Percentiles rank a stretch among this genome's conserved stretches.
These are phyloP conservation scores for Xestia c-nigrum DNA, from an alignment of 2,888 invertebrate species.

Conservation along the genomic window DNA sequence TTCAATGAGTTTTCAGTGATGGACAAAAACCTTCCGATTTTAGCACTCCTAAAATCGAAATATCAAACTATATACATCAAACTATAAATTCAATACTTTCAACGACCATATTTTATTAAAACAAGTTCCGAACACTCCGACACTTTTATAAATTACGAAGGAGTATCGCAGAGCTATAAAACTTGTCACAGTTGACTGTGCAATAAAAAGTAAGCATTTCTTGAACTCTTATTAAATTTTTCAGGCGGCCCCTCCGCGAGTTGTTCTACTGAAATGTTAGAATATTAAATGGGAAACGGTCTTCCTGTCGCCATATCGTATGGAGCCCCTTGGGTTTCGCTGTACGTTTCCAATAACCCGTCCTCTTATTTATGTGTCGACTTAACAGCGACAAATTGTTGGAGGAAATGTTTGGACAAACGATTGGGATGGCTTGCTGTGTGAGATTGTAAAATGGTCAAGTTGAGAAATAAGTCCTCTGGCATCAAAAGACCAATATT, in stretches of 20 bases:
- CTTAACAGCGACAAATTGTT: conserved; percentile 53
- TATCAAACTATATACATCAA: background rate
- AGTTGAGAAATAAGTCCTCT: background rate
- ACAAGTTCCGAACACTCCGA: conserved; percentile 35
- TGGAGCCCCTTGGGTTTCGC: conserved; percentile 51
- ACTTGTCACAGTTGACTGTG: conserved; percentile 65
- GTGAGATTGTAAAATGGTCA: background rate
- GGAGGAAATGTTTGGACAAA: conserved; percentile 44
- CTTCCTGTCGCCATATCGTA: conserved; percentile 56
- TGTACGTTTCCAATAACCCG: conserved; percentile 54
- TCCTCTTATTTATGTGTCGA: conserved; percentile 58
- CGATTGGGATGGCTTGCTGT: background rate
- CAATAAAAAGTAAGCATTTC: conserved; percentile 70
- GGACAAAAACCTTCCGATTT: no score
- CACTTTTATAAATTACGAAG: conserved; percentile 51
- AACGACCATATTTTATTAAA: conserved; percentile 19
- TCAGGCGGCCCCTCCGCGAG: conserved; percentile 62
- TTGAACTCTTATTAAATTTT: conserved; percentile 70
- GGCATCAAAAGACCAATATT: background rate
- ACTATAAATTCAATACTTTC: conserved; percentile 4
- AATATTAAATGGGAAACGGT: conserved; percentile 71
- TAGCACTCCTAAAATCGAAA: background rate
- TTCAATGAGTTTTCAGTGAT: no score
- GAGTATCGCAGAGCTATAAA: conserved; percentile 65
- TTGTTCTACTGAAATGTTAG: conserved; percentile 66